phyloP scores from a whole-genome alignment of 2,888 invertebrate species.

The Pemphredon lugubris region DNA sequence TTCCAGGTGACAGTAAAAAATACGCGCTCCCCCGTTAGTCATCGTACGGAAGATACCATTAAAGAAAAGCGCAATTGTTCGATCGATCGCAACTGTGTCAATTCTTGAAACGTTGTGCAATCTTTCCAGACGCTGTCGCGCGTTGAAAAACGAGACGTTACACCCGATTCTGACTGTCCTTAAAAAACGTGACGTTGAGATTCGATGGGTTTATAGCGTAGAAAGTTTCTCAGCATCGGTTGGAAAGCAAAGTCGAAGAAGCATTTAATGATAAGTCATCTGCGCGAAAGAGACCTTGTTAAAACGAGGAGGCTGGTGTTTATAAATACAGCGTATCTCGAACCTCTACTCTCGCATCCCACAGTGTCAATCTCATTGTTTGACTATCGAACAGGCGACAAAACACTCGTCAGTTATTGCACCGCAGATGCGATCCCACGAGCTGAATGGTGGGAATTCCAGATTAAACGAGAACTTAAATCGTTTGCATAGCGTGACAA shows the following conservation, averaged over 20 bases:
- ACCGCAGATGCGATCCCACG: slow-evolving; percentile 3
- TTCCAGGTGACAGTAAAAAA: too few species aligned
- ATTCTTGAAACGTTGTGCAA: too few species aligned
- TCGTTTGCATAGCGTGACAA: not conserved
- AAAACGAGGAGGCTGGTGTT: not conserved
- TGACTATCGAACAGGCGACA: slow-evolving; percentile 25
- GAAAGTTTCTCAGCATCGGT: not conserved
- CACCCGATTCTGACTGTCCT: too few species aligned
- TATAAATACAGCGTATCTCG: slow-evolving; percentile 20
- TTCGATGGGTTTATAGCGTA: not conserved
- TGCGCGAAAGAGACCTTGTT: slow-evolving; percentile 3
- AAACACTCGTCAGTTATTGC: slow-evolving; percentile 23
- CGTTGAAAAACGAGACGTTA: too few species aligned
- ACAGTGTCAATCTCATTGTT: slow-evolving; percentile 27
- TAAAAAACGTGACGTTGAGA: not conserved
- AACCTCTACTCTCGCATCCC: not conserved
- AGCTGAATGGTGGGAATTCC: not conserved
- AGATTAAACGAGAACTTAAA: slow-evolving; percentile 12
- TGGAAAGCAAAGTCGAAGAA: slow-evolving; percentile 4
- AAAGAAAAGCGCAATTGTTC: too few species aligned
- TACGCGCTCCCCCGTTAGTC: too few species aligned
- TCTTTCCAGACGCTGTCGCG: too few species aligned
- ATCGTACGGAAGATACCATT: too few species aligned
- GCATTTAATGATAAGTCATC: slow-evolving; percentile 4
- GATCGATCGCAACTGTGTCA: too few species aligned